Evolutionary conservation across 2,113 vertebrate genomes (phyloP), one percentile per base, ranked within the genome.

Genomic region (Enhydra lutris): DNA sequence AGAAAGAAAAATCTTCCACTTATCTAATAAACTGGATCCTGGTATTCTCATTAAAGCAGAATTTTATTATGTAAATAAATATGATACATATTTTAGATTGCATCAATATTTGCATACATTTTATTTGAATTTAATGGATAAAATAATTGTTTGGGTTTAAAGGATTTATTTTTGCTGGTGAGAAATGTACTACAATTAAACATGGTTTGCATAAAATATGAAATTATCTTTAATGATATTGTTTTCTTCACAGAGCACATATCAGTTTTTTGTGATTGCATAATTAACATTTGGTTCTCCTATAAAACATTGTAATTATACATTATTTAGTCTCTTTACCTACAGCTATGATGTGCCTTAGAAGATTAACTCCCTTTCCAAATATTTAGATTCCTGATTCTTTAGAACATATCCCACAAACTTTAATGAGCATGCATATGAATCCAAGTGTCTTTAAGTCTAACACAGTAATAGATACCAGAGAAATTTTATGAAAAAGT

Each of bases 221-320:
- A 93, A 73, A 91, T 89, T 95, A 79, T 81, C 65, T 93, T 84
- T 92, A 91, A 96, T 78, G 24, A 65, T 89, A 86, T 0, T 88
- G 4, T 84, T 96, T 96, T 95, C 6, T 89, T 97, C 61, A 73
- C 11, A 91, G 14, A 88, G 2, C 39, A 17, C 3, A 31, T 20
- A 88, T 94, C 47, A 55, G 26, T 92, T 13, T 86, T 86, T 0
- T 47, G 20, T 85, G 73, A 89, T 34, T 96, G 2, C 36, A 59
- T 52, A 89, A 81, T 95, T 94, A 94, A 74, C 29, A 81, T 61
- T 90, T 86, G 5, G 1, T 73, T 96, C 18, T 85, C 23, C n/a
- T 92, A 12, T 76, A 36, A 65, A 83, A 15, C 67, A 52, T 78
- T 85, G 0, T 73, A 65, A 18, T 69, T 86, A 26, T 67, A 3